phyloP scores from a whole-genome alignment of 2,797 vertebrate species.

The Scomberomorus guttatus region DNA sequence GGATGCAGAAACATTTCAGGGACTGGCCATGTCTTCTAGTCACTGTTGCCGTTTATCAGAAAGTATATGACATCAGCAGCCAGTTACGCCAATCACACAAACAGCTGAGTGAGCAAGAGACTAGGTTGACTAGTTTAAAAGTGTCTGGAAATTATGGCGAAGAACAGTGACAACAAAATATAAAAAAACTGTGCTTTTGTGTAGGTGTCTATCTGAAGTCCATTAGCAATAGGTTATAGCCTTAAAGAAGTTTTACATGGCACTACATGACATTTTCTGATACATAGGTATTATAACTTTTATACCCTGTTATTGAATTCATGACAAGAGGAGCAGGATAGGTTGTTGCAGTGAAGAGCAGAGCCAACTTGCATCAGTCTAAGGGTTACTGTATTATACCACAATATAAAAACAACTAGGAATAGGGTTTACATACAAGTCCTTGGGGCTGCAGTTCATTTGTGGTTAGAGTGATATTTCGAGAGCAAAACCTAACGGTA shows the following conservation, averaged over 20 bases:
- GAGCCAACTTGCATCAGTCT: slow-evolving; percentile 59
- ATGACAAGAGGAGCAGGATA: slow-evolving; percentile 29
- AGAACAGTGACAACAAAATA: slow-evolving; percentile 48
- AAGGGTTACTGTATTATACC: slow-evolving; percentile 72
- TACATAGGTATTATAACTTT: slow-evolving; percentile 42
- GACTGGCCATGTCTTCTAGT: slow-evolving; percentile 26
- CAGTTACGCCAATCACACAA: slow-evolving; percentile 51
- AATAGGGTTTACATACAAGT: slow-evolving; percentile 68
- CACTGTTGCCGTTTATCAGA: slow-evolving; percentile 19
- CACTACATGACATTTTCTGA: slow-evolving; percentile 38
- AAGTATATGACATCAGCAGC: slow-evolving; percentile 50
- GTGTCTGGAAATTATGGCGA: slow-evolving; percentile 25
- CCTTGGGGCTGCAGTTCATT: slow-evolving; percentile 55
- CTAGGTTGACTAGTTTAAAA: slow-evolving; percentile 41
- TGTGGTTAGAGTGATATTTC: slow-evolving; percentile 64
- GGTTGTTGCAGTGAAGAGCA: slow-evolving; percentile 42
- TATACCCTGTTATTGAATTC: slow-evolving; percentile 31
- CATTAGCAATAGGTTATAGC: slow-evolving; percentile 45
- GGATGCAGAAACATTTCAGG: slow-evolving; percentile 39
- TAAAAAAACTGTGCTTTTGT: slow-evolving; percentile 68
- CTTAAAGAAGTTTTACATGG: slow-evolving; percentile 51
- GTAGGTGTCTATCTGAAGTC: slow-evolving; percentile 38
- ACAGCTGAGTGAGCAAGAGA: slow-evolving; percentile 50
- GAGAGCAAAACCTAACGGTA: slow-evolving; percentile 53
- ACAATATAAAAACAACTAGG: slow-evolving; percentile 72